Evolutionary conservation across 2,888 invertebrate genomes (phyloP).

Genomic region (Scotopteryx bipunctaria): DNA sequence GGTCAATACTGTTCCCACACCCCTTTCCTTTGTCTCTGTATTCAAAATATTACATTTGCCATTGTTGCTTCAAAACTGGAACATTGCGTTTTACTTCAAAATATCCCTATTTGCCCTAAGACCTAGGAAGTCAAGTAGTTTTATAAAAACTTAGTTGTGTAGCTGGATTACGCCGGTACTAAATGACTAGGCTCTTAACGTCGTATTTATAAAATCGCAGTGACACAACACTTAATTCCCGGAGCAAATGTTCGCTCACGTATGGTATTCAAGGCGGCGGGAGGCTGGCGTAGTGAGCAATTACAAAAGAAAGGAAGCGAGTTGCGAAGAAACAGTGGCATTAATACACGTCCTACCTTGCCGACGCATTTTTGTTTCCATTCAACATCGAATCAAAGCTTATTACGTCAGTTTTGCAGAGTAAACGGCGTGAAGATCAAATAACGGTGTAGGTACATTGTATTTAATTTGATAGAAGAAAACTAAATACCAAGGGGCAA

Average conservation of each 20-base stretch:
- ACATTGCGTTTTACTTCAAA: no score
- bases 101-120: no score
- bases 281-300: conserved; percentile 56
- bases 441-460: conserved; percentile 38
- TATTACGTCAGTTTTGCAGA: conserved; percentile 42
- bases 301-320: conserved; percentile 70
- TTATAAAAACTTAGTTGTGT: no score
- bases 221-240: conserved; percentile 58
- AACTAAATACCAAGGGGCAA: no score
- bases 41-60: no score
- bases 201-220: conserved; percentile 42
- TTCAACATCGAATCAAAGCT: conserved; percentile 46
- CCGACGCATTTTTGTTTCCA: conserved; percentile 45
- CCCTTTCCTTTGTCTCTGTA: no score
- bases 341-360: conserved; percentile 67
- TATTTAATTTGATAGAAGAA: no score
- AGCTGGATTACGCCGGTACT: no score
- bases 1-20: no score
- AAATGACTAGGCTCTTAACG: no score
- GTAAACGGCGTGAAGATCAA: conserved; percentile 41
- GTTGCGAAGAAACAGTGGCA: conserved; percentile 69
- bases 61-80: no score
- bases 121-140: no score
- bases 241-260: conserved; percentile 65
- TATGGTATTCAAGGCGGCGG: conserved; percentile 64